These are phyloP conservation scores for Chitala chitala DNA, from an alignment of 2,113 vertebrate genomes.

Conservation along the genomic window DNA sequence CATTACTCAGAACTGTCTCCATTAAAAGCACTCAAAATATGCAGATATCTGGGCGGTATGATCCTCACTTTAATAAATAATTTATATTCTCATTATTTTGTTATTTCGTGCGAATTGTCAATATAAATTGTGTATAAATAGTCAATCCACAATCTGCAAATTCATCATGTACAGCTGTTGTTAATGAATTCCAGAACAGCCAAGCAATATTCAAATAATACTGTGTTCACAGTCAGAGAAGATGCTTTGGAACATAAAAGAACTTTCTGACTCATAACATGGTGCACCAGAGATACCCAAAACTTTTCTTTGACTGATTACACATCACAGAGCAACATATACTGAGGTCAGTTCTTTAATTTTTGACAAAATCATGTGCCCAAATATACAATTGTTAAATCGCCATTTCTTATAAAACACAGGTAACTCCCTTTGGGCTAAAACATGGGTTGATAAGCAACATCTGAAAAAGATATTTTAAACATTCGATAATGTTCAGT, in stretches of 20 bases:
- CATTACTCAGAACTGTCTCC: too few relatives aligned
- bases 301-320: neutral
- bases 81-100: neutral
- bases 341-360: neutral
- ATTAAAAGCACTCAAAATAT: too few relatives aligned
- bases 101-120: neutral
- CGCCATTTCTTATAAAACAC: constrained; percentile 38
- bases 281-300: neutral
- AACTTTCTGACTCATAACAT: neutral
- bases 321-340: neutral
- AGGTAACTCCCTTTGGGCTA: neutral
- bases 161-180: neutral
- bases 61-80: neutral
- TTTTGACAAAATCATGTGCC: too few relatives aligned
- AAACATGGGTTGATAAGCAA: neutral
- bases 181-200: neutral
- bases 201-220: neutral
- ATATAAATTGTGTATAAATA: neutral
- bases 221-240: neutral
- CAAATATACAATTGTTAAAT: too few relatives aligned
- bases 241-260: neutral
- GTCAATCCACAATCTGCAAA: neutral
- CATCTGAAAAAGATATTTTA: constrained; percentile 29
- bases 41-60: neutral
- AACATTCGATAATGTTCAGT: constrained; percentile 43